phyloP scores from a whole-genome alignment of 2,888 invertebrate species.

The Coenonympha arcania region DNA sequence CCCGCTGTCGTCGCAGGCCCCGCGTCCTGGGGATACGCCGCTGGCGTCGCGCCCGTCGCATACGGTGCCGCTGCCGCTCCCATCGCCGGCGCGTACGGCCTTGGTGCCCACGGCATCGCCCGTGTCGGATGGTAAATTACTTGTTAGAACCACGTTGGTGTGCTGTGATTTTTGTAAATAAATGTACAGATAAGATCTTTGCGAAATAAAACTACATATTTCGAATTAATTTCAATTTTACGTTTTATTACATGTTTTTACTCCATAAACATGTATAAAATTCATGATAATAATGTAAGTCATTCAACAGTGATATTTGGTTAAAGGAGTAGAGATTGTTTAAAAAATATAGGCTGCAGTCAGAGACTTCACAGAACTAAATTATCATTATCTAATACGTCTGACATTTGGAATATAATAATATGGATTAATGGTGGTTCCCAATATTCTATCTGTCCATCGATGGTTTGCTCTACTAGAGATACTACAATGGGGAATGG shows the following conservation, averaged over 20 bases:
- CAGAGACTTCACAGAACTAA: no score
- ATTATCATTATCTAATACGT: no score
- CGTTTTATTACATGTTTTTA: not conserved
- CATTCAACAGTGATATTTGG: no score
- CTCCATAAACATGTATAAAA: not conserved
- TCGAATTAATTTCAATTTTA: not conserved
- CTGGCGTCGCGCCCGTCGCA: constrained; percentile 26
- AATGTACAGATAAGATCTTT: not conserved
- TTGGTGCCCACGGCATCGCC: constrained; percentile 37
- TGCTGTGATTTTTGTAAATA: constrained; percentile 7
- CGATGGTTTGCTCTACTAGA: no score
- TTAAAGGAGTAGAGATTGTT: no score
- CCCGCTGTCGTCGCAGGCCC: constrained; percentile 24
- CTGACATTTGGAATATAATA: no score
- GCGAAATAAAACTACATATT: not conserved
- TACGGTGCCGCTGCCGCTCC: constrained; percentile 26
- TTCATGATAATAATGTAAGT: no score
- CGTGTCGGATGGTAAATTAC: constrained; percentile 1
- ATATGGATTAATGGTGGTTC: no score
- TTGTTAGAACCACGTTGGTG: not conserved
- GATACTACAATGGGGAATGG: no score
- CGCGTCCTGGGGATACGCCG: constrained; percentile 15
- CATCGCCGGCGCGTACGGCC: constrained; percentile 26
- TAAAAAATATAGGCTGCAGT: no score
- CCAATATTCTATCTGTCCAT: no score